Evolutionary conservation across 2,797 vertebrate species (phyloP).

Genomic region (Triplophysa bombifrons): DNA sequence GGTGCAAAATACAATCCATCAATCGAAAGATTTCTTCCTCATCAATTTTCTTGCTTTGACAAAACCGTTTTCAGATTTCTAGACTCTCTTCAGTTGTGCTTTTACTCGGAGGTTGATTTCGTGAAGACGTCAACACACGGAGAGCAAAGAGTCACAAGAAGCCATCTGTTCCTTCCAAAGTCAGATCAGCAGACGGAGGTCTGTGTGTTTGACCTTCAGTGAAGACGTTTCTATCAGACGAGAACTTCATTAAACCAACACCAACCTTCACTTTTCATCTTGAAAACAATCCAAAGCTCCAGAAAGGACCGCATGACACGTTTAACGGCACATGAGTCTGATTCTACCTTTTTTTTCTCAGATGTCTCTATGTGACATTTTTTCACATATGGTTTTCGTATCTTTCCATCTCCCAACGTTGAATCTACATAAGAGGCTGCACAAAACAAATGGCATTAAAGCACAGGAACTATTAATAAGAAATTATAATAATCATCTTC

Average conservation of each 20-base stretch:
- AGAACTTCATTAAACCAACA: background rate
- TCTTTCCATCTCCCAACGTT: background rate
- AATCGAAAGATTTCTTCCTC: too few species aligned
- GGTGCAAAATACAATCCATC: too few species aligned
- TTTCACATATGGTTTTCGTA: background rate
- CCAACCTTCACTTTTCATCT: background rate
- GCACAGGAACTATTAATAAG: slow-evolving; percentile 67
- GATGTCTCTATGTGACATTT: too few species aligned
- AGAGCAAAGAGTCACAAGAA: background rate
- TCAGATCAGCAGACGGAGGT: slow-evolving; percentile 6
- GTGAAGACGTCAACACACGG: slow-evolving; percentile 44
- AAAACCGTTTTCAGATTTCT: slow-evolving; percentile 3
- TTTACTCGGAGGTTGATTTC: slow-evolving; percentile 38
- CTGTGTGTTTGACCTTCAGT: background rate
- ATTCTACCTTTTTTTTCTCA: too few species aligned
- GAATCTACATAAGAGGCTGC: background rate
- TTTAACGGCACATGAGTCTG: background rate
- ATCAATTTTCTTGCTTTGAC: background rate
- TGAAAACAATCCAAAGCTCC: background rate
- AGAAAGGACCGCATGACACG: background rate
- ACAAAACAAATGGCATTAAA: background rate
- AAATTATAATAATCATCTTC: slow-evolving; percentile 72
- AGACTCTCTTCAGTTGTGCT: background rate
- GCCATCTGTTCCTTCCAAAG: slow-evolving; percentile 39
- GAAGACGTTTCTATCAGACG: background rate